These are phyloP conservation scores for Rhabdornis inornatus DNA, from an alignment of 2,113 vertebrate species.

Conservation along the genomic window DNA sequence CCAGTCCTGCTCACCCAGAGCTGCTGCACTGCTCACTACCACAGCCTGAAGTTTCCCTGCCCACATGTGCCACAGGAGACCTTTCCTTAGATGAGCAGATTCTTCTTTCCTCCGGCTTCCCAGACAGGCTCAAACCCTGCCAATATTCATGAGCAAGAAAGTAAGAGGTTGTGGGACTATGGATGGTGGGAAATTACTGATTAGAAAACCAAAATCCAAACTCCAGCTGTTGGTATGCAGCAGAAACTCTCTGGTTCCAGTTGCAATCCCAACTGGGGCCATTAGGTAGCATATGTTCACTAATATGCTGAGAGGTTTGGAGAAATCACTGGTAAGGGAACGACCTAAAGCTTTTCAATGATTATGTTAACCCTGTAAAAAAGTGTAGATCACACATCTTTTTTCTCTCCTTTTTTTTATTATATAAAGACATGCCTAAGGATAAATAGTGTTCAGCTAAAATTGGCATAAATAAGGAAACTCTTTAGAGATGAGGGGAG, in stretches of 20 bases:
- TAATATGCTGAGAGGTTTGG: not conserved
- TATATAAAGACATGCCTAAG: not conserved
- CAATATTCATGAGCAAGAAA: not conserved
- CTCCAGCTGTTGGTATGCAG: not conserved
- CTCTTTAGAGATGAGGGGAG: not conserved
- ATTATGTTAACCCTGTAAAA: not conserved
- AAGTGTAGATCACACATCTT: not conserved
- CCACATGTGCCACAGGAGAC: not conserved
- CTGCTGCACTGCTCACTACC: not conserved
- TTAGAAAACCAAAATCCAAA: not conserved
- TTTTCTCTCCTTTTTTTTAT: not conserved
- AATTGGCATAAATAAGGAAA: not conserved
- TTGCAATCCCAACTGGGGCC: not conserved
- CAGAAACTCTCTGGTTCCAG: not conserved
- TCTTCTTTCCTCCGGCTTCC: not conserved
- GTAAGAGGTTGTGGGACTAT: not conserved
- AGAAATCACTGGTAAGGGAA: not conserved
- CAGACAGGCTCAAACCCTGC: not conserved
- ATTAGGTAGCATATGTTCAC: not conserved
- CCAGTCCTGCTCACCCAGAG: not conserved
- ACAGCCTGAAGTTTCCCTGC: not conserved
- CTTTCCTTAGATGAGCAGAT: not conserved
- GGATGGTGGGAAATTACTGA: not conserved
- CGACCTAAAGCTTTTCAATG: not conserved
- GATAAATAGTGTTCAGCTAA: not conserved